Base-by-base conservation (phyloP, 2,113 vertebrate species). In the Phaetusa simplex region DNA sequence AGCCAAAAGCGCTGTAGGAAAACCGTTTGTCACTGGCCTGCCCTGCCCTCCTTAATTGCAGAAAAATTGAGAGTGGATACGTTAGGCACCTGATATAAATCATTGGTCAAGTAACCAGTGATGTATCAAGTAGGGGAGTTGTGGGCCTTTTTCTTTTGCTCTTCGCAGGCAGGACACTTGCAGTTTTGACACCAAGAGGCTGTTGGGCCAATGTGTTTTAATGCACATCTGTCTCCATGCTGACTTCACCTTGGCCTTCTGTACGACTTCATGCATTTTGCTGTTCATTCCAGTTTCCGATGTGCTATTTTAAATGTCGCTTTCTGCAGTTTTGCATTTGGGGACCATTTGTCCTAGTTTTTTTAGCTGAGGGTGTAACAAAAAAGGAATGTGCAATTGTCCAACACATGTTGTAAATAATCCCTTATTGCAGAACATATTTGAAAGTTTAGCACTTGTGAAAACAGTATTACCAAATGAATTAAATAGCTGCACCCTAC, bases 41-140 rank as follows among this genome's bases (percentile, higher is more conserved):
- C 70, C 88, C 65, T 95, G 95, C 95, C 95, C 93, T 95, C 93
- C 95, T 96, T 98, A 97, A 98, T 95, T 97, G 97, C 96, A 96
- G 96, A 96, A 97, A 97, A 96, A 97, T 96, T 96, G 96, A 98
- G 97, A 83, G 59, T 73, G 86, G 92, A 66, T 93, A 86, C 23
- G 61, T 91, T 45, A 26, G 86, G 84, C 95, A 97, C 70, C 85
- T 95, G 89, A 92, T 93, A 97, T 98, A 97, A 98, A 97, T 98
- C 96, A 97, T 7, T 95, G 86, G 82, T 90, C 96, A 92, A 97
- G 90, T 64, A 96, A 92, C 94, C 67, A 82, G 93, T 47, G 2
- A 95, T 97, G 95, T 93, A 97, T 97, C 96, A 97, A 93, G 73
- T 7, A 8, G 69, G 73, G 47, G 82, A 92, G 66, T 90, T 92